A percentile compares a stretch with the other conserved stretches of the same genome.
phyloP scores from a whole-genome alignment of 2,113 vertebrate genomes.

The Corythoichthys haematopterus region DNA sequence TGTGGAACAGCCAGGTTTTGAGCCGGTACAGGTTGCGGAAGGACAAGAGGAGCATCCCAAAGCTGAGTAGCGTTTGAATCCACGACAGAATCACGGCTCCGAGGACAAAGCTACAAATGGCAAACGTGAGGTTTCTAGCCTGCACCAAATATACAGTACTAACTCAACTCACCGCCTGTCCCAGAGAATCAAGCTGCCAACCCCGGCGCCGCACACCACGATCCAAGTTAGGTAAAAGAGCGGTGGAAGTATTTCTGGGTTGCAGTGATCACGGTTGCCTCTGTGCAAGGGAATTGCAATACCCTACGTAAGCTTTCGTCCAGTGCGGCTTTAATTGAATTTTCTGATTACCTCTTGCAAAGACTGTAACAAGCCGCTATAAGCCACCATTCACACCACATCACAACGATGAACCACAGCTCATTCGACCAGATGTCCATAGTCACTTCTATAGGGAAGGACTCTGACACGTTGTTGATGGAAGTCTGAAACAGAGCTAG shows the following conservation, averaged over 20 bases:
- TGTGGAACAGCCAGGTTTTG: slow-evolving; percentile 46
- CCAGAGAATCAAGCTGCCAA: slow-evolving; percentile 43
- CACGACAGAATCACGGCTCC: slow-evolving; percentile 21
- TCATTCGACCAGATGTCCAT: slow-evolving; percentile 56
- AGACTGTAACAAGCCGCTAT: slow-evolving; percentile 17
- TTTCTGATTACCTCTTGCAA: slow-evolving; percentile 36
- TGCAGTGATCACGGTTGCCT: slow-evolving; percentile 24
- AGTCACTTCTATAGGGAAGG: slow-evolving; percentile 49
- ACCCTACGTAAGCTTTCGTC: too few relatives aligned
- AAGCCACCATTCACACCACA: slow-evolving; percentile 59
- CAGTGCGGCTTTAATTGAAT: too few relatives aligned
- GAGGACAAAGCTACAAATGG: slow-evolving; percentile 39
- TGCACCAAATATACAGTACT: slow-evolving; percentile 6
- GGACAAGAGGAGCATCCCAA: slow-evolving; percentile 58
- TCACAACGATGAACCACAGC: slow-evolving; percentile 56
- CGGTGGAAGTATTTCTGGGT: slow-evolving; percentile 61
- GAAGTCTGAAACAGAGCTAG: slow-evolving; percentile 43
- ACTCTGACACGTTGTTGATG: slow-evolving; percentile 36
- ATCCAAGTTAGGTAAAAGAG: slow-evolving; percentile 57
- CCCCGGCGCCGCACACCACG: slow-evolving; percentile 27
- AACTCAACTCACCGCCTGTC: slow-evolving; percentile 40
- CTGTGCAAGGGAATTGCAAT: too few relatives aligned
- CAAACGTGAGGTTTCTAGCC: not conserved
- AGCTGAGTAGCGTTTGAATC: slow-evolving; percentile 34
- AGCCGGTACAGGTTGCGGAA: slow-evolving; percentile 48